Evolutionary conservation across 2,113 vertebrate genomes (phyloP).

Genomic region (Zingel zingel): DNA sequence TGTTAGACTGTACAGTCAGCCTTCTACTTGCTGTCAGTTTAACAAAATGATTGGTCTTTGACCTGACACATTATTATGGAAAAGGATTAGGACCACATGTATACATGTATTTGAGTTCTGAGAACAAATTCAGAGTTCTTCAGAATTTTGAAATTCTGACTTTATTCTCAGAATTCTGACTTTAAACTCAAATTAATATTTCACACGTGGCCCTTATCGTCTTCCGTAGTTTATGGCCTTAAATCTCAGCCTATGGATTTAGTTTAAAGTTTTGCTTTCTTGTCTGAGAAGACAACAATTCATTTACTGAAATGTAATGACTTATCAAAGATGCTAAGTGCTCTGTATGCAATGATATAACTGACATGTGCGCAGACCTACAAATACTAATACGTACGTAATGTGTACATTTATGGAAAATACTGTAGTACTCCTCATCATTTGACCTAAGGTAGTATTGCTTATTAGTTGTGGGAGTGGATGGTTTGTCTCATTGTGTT

Average conservation of each 20-base stretch:
- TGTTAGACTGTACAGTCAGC: not conserved
- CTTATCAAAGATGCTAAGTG: not conserved
- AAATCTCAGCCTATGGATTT: not conserved
- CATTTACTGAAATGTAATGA: not conserved
- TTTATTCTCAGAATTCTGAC: no score
- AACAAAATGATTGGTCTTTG: not conserved
- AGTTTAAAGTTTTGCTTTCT: not conserved
- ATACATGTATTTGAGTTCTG: no score
- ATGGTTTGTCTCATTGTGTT: constrained; percentile 5
- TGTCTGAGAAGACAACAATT: not conserved
- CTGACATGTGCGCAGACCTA: not conserved
- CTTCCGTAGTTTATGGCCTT: not conserved
- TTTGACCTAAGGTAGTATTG: not conserved
- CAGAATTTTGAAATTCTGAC: no score
- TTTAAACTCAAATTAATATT: no score
- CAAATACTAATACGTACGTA: not conserved
- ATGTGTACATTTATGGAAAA: not conserved
- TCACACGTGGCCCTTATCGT: no score
- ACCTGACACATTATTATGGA: constrained; percentile 3
- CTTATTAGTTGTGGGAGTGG: not conserved
- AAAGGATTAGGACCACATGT: no score
- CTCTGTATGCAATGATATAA: not conserved
- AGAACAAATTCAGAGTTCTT: no score
- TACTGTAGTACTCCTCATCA: not conserved
- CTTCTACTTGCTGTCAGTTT: not conserved